Evolutionary conservation across 1,140 invertebrate species (phyloP).

Genomic region (Ceratosolen solmsi): DNA sequence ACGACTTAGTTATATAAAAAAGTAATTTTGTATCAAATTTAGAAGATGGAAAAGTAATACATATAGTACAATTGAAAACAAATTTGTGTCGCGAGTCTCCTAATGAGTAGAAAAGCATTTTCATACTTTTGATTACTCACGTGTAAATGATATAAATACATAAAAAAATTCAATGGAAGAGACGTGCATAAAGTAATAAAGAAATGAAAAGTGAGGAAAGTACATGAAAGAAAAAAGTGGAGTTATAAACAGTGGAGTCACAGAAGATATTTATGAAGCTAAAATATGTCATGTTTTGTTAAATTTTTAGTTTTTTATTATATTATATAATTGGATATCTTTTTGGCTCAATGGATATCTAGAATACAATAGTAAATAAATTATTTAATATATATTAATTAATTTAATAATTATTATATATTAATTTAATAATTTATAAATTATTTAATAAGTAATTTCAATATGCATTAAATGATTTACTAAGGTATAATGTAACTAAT

Average conservation of each 20-base stretch:
- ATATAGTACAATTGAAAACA: constrained; percentile 26
- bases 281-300: not conserved
- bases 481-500: not conserved
- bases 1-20: not conserved
- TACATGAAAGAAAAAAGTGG: constrained; percentile 7
- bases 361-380: not conserved
- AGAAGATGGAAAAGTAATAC: too few species aligned
- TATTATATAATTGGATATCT: too few species aligned
- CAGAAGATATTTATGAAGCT: constrained; percentile 7
- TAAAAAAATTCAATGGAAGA: not conserved
- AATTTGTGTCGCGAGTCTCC: constrained; percentile 27
- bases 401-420: too few species aligned
- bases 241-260: not conserved
- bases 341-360: not conserved
- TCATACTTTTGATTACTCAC: not conserved
- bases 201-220: constrained; percentile 41
- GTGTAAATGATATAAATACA: constrained; percentile 1
- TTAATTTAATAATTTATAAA: not conserved
- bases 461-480: not conserved
- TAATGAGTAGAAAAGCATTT: not conserved
- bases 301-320: constrained; percentile 23
- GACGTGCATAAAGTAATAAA: constrained; percentile 40
- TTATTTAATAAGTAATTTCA: not conserved
- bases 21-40: too few species aligned
- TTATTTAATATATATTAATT: not conserved